phyloP scores from a whole-genome alignment of 1,140 invertebrate species.

The Drosophila orena region DNA sequence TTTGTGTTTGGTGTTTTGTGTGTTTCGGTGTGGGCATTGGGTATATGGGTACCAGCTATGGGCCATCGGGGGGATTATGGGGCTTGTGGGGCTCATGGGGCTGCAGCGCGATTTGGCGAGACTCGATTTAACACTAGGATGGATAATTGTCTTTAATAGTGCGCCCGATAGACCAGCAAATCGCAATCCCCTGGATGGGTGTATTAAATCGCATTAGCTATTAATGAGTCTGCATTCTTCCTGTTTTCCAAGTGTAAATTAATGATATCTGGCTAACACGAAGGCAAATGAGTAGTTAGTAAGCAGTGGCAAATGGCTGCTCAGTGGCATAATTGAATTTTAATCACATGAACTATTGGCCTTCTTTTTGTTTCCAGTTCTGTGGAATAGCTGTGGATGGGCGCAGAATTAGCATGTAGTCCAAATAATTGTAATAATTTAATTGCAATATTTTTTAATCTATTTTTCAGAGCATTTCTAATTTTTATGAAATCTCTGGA shows the following conservation, averaged over 20 bases:
- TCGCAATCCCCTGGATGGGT: constrained; percentile 33
- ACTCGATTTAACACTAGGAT: constrained; percentile 48
- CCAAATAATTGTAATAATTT: no score
- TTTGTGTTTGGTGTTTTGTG: neutral
- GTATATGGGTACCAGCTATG: neutral
- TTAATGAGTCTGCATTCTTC: constrained; percentile 45
- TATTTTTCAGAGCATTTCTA: no score
- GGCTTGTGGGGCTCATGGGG: no score
- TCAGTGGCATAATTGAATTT: constrained; percentile 4
- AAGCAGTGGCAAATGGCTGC: constrained; percentile 2
- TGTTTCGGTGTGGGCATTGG: neutral
- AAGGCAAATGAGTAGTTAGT: constrained; percentile 12
- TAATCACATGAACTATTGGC: neutral
- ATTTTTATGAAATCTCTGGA: no score
- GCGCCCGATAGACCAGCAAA: constrained; percentile 43
- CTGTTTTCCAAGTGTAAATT: constrained; percentile 33
- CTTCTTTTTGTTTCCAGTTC: neutral
- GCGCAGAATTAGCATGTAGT: no score
- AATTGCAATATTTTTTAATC: no score
- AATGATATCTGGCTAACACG: constrained; percentile 16
- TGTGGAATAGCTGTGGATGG: no score
- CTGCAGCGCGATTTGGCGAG: constrained; percentile 19
- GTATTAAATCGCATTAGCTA: constrained; percentile 46
- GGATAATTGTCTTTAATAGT: constrained; percentile 49
- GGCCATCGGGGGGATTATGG: neutral